Evolutionary conservation across 2,113 vertebrate genomes (phyloP).

Genomic region (Sterrhoptilus dennistouni): DNA sequence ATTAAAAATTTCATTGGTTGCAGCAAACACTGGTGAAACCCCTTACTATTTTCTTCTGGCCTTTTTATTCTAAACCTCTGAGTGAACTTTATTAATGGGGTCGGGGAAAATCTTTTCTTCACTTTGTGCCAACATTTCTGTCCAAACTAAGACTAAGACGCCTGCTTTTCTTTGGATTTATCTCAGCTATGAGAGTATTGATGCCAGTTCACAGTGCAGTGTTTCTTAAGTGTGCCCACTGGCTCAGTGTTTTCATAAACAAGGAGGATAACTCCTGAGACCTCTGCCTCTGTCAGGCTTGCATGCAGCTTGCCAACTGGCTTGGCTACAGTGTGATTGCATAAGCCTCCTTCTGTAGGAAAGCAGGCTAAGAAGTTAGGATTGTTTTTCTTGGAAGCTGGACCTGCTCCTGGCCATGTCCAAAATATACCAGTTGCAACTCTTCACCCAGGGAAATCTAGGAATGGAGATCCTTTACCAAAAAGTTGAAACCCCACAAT

Average conservation of each 20-base stretch:
- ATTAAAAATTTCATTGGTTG: neutral
- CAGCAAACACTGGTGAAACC: neutral
- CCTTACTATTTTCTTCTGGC: neutral
- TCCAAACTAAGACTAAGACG: neutral
- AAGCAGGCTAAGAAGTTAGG: constrained; percentile 36
- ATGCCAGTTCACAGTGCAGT: neutral
- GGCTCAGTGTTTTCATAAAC: neutral
- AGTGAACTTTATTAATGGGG: neutral
- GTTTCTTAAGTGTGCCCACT: neutral
- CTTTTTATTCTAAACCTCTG: neutral
- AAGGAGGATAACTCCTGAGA: constrained; percentile 22
- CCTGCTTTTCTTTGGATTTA: neutral
- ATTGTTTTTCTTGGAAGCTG: constrained; percentile 48
- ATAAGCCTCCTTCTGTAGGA: constrained; percentile 50
- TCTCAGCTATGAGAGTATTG: neutral
- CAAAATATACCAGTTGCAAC: neutral
- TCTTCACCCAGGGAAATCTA: constrained; percentile 34
- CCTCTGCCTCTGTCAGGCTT: constrained; percentile 39
- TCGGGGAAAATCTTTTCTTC: neutral
- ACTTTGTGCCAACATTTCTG: neutral
- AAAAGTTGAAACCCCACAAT: neutral
- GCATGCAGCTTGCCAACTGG: constrained; percentile 30
- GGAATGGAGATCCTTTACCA: constrained; percentile 2
- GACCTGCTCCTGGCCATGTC: neutral
- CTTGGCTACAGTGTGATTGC: constrained; percentile 26